phyloP scores from a whole-genome alignment of 2,888 invertebrate species.

The Drosophila nr. perissopoda region DNA sequence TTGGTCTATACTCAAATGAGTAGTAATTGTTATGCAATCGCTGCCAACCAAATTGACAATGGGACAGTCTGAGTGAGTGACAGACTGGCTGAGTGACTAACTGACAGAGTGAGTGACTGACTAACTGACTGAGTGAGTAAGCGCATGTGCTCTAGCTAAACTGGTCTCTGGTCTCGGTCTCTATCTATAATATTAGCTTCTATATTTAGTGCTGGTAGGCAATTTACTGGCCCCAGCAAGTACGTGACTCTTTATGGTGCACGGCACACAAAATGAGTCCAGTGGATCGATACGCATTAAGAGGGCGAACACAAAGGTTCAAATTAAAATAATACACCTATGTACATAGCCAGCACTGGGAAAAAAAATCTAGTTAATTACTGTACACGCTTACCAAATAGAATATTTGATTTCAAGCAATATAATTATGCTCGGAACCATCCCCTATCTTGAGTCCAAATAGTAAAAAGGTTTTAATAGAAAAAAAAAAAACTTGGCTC shows the following conservation, averaged over 20 bases:
- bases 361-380: background rate
- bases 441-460: background rate
- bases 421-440: background rate
- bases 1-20: slow-evolving; percentile 11
- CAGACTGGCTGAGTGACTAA: slow-evolving; percentile 6
- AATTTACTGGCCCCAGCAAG: slow-evolving; percentile 41
- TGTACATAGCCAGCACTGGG: background rate
- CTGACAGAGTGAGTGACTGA: slow-evolving; percentile 6
- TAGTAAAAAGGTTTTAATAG: background rate
- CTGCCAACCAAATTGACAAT: slow-evolving; percentile 20
- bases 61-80: slow-evolving; percentile 10
- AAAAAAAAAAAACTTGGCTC: background rate
- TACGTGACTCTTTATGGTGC: slow-evolving; percentile 53
- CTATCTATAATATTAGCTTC: slow-evolving; percentile 32
- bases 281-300: slow-evolving; percentile 58
- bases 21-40: slow-evolving; percentile 58
- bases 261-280: slow-evolving; percentile 42
- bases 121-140: slow-evolving; percentile 6
- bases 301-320: slow-evolving; percentile 31
- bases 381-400: background rate
- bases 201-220: slow-evolving; percentile 44
- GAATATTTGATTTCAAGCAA: background rate
- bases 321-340: slow-evolving; percentile 24
- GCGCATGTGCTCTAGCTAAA: slow-evolving; percentile 43
- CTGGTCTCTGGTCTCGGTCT: no score